A percentile compares a stretch with the other conserved stretches of the same genome.
These are phyloP conservation scores for Drosophila persimilis DNA, from an alignment of 1,140 invertebrate genomes.

Conservation along the genomic window DNA sequence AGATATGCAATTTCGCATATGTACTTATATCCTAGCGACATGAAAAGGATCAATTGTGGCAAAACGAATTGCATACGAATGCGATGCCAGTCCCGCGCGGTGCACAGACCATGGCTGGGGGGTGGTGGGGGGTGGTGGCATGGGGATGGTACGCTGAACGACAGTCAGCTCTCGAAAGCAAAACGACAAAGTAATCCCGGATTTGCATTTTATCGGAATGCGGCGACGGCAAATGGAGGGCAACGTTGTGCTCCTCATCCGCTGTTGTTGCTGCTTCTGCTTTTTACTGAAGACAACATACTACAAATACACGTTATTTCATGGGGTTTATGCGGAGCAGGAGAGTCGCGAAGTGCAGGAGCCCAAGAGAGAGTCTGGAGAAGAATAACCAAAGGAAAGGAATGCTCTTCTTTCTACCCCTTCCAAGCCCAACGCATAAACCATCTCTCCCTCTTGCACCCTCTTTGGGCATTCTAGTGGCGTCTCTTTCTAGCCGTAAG, in stretches of 20 bases:
- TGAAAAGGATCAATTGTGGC: slow-evolving; percentile 82
- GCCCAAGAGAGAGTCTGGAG: too few relatives aligned
- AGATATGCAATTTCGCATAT: slow-evolving; percentile 82
- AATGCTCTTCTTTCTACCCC: too few relatives aligned
- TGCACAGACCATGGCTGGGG: not conserved
- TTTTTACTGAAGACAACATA: slow-evolving; percentile 40
- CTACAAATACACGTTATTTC: slow-evolving; percentile 6
- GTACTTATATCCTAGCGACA: slow-evolving; percentile 81
- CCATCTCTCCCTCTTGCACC: not conserved
- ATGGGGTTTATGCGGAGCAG: slow-evolving; percentile 5
- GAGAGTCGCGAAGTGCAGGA: not conserved
- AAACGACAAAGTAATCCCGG: slow-evolving; percentile 81
- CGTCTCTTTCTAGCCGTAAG: slow-evolving; percentile 49
- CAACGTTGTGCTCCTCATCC: slow-evolving; percentile 39
- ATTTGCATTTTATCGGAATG: slow-evolving; percentile 82
- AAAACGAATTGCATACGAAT: slow-evolving; percentile 82
- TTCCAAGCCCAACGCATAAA: slow-evolving; percentile 11
- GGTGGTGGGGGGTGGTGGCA: slow-evolving; percentile 7
- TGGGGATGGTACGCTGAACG: slow-evolving; percentile 19
- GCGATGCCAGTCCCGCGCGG: slow-evolving; percentile 59
- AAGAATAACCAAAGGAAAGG: too few relatives aligned
- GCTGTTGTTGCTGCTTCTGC: slow-evolving; percentile 3
- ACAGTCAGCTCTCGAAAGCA: slow-evolving; percentile 74
- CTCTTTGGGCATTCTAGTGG: too few relatives aligned
- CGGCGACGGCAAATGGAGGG: slow-evolving; percentile 67